phyloP scores from a whole-genome alignment of 2,797 vertebrate genomes.

The Rhyacichthys aspro region DNA sequence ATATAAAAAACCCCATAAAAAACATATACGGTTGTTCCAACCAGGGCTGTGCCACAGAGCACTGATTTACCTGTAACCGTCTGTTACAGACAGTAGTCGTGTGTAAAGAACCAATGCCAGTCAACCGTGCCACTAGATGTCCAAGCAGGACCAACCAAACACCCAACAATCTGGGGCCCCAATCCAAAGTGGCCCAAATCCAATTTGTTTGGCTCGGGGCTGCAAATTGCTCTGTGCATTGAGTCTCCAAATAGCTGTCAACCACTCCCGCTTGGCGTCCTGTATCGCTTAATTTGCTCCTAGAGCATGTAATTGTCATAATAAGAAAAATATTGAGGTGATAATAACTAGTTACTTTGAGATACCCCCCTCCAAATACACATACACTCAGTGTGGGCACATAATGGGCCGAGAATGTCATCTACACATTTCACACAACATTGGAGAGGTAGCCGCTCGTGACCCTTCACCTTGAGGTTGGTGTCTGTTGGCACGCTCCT shows the following conservation, averaged over 20 bases:
- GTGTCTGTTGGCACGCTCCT: slow-evolving; percentile 49
- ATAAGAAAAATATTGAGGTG: slow-evolving; percentile 88
- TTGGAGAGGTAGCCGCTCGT: slow-evolving; percentile 73
- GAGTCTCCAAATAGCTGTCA: slow-evolving; percentile 88
- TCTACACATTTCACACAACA: slow-evolving; percentile 78
- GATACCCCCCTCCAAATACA: slow-evolving; percentile 62
- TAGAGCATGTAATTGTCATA: slow-evolving; percentile 89
- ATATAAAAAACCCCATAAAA: no score
- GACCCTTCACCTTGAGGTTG: slow-evolving; percentile 75
- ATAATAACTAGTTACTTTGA: slow-evolving; percentile 85
- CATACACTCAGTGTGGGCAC: slow-evolving; percentile 21
- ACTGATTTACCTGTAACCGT: slow-evolving; percentile 53
- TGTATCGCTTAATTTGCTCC: slow-evolving; percentile 85
- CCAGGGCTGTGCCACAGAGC: slow-evolving; percentile 17
- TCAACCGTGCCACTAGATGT: slow-evolving; percentile 52
- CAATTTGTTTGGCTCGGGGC: slow-evolving; percentile 85
- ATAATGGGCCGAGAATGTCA: slow-evolving; percentile 58
- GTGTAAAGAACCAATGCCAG: slow-evolving; percentile 62
- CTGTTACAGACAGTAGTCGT: slow-evolving; percentile 47
- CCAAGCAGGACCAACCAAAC: slow-evolving; percentile 74
- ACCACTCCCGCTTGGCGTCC: slow-evolving; percentile 82
- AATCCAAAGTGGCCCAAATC: slow-evolving; percentile 86
- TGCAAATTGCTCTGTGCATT: slow-evolving; percentile 88
- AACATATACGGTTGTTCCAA: neutral
- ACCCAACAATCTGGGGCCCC: slow-evolving; percentile 80